Evolutionary conservation across 2,888 invertebrate genomes (phyloP).

Genomic region (Yponomeuta cagnagella): DNA sequence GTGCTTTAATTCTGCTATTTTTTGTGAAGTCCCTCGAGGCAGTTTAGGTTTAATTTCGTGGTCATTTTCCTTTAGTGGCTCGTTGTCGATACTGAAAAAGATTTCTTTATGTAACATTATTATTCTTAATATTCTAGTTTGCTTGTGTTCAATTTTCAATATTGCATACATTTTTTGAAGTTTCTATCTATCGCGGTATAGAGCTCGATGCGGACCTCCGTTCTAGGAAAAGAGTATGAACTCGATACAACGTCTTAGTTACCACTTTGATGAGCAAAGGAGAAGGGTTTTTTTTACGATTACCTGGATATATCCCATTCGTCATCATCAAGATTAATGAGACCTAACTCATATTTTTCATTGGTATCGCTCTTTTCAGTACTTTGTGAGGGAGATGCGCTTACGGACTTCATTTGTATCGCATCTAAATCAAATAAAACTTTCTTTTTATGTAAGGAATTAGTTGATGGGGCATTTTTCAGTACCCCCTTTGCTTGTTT

Average conservation of each 20-base stretch:
- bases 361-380: constrained; percentile 57
- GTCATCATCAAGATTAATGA: constrained; percentile 61
- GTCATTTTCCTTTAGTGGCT: constrained; percentile 39
- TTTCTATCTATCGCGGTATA: no score
- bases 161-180: no score
- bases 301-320: constrained; percentile 76
- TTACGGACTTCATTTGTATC: constrained; percentile 70
- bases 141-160: no score
- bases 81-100: constrained; percentile 62
- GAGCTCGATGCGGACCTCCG: no score
- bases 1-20: constrained; percentile 72
- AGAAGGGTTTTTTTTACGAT: constrained; percentile 11
- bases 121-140: no score
- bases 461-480: constrained; percentile 73
- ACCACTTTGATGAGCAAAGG: no score
- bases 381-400: constrained; percentile 71
- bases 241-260: no score
- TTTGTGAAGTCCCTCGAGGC: constrained; percentile 67
- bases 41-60: constrained; percentile 52
- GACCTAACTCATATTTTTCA: constrained; percentile 54
- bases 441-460: constrained; percentile 77
- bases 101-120: not conserved
- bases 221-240: no score
- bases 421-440: constrained; percentile 79
- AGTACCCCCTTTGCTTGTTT: constrained; percentile 74